phyloP scores from a whole-genome alignment of 2,888 invertebrate genomes.

The Cerastoderma edule region DNA sequence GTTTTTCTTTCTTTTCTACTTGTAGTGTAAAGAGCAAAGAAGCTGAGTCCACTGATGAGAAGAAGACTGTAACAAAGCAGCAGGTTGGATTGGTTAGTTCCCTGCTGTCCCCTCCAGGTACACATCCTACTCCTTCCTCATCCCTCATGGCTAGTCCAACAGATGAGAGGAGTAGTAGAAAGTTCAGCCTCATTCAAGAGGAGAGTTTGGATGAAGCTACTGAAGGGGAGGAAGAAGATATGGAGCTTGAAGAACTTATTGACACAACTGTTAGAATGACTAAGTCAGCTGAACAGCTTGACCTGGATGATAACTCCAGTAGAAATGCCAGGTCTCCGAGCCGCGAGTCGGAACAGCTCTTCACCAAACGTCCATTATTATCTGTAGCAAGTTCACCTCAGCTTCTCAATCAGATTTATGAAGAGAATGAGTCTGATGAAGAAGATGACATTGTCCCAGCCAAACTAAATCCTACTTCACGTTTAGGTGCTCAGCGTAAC shows the following conservation, averaged over 20 bases:
- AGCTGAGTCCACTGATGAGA: conserved; percentile 59
- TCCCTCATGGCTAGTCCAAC: conserved; percentile 59
- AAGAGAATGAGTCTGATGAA: conserved; percentile 86
- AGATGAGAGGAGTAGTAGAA: conserved; percentile 87
- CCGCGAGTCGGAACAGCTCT: conserved; percentile 58
- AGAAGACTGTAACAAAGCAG: conserved; percentile 53
- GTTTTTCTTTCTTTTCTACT: conserved; percentile 30
- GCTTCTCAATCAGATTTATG: conserved; percentile 88
- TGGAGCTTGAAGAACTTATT: conserved; percentile 54
- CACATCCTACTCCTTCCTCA: conserved; percentile 71
- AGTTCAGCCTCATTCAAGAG: conserved; percentile 96
- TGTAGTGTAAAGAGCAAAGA: conserved; percentile 65
- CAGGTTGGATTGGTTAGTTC: conserved; percentile 74
- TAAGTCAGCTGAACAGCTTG: conserved; percentile 71
- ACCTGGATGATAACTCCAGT: conserved; percentile 58
- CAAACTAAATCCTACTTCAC: conserved; percentile 71
- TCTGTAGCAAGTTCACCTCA: conserved; percentile 85
- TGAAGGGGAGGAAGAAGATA: conserved; percentile 83
- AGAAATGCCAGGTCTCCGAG: conserved; percentile 29
- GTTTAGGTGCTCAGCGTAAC: conserved; percentile 59
- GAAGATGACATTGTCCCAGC: conserved; percentile 79
- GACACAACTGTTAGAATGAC: conserved; percentile 64
- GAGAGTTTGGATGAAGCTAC: conserved; percentile 92
- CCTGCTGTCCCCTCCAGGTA: conserved; percentile 80
- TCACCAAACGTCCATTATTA: conserved; percentile 81